These are phyloP conservation scores for Takifugu flavidus DNA, from an alignment of 2,113 vertebrate genomes.

Conservation along the genomic window DNA sequence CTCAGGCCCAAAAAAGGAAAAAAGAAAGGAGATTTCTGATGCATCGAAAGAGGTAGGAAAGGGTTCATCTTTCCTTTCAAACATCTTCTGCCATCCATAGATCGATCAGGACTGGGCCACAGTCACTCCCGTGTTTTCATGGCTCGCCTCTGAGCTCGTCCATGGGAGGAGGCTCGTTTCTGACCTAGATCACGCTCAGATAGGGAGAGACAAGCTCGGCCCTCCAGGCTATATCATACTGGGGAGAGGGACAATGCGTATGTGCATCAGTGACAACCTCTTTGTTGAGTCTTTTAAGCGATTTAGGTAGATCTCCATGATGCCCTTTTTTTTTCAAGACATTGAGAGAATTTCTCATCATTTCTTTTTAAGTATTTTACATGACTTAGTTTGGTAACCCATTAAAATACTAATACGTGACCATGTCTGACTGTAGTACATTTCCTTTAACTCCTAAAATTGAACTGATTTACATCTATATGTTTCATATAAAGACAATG, in stretches of 20 bases:
- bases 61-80: background rate
- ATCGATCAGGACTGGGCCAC: slow-evolving; percentile 20
- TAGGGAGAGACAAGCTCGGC: slow-evolving; percentile 34
- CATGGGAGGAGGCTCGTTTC: slow-evolving; percentile 30
- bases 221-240: slow-evolving; percentile 43
- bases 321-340: background rate
- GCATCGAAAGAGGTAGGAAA: slow-evolving; percentile 80
- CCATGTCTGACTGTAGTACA: too few species aligned
- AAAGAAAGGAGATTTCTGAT: slow-evolving; percentile 77
- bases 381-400: background rate
- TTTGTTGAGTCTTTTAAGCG: slow-evolving; percentile 9
- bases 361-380: background rate
- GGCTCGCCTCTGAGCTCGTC: slow-evolving; percentile 14
- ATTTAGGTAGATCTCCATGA: slow-evolving; percentile 1
- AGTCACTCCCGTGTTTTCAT: slow-evolving; percentile 34
- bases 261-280: slow-evolving; percentile 9
- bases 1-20: slow-evolving; percentile 50
- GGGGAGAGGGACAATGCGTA: slow-evolving; percentile 3
- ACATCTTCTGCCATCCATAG: too few species aligned
- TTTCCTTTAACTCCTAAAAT: background rate
- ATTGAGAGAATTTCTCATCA: background rate
- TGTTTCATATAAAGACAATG: too few species aligned
- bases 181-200: slow-evolving; percentile 64
- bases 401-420: slow-evolving; percentile 1
- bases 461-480: too few species aligned